Evolutionary conservation across 1,140 invertebrate species (phyloP), one percentile per base, ranked within the genome.

Genomic region (Lepidurus couesii): DNA sequence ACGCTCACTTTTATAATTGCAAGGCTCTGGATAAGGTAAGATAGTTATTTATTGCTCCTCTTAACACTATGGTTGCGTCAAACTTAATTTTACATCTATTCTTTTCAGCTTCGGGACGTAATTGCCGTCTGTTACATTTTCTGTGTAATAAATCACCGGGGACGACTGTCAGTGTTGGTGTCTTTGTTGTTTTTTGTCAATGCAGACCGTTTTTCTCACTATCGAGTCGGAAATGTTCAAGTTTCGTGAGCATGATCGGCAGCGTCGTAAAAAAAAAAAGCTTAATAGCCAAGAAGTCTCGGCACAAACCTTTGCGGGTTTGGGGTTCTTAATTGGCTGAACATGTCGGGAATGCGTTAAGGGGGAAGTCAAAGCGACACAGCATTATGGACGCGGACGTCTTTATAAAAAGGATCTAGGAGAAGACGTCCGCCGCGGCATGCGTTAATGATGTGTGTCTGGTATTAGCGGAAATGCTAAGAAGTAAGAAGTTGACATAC

Each of bases 371-470:
- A 34, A 34, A 34, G 34, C 21, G 53, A n/a, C 53, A 65, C 16
- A 65, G 53, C 53, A n/a, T 65, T 65, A 21, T 65, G 21, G 53
- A 65, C 53, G 53, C 53, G n/a, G n/a, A 65, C 53, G 53, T 65
- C 53, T 65, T 65, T 65, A 65, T 16, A 65, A 65, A 65, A 21
- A 13, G 53, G 53, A 65, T 65, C 21, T 65, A 11, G 53, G 13
- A 65, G 21, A 65, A 65, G 53, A 16, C 53, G 16, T 7, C 53
- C 21, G 53, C 53, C 53, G 53, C n/a, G 53, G 53, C 53, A 65
- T 65, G 53, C 53, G 53, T 65, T 65, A 65, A 65, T 65, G 53
- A 65, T 65, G 53, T 65, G 53, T 65, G 53, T 65, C 53, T 65
- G 53, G 53, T 65, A 65, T 65, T 65, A 65, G 53, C 53, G 53